Evolutionary conservation across 2,797 vertebrate genomes (phyloP), one percentile per base, ranked within the genome.

Genomic region (Tauraco hartlaubi): DNA sequence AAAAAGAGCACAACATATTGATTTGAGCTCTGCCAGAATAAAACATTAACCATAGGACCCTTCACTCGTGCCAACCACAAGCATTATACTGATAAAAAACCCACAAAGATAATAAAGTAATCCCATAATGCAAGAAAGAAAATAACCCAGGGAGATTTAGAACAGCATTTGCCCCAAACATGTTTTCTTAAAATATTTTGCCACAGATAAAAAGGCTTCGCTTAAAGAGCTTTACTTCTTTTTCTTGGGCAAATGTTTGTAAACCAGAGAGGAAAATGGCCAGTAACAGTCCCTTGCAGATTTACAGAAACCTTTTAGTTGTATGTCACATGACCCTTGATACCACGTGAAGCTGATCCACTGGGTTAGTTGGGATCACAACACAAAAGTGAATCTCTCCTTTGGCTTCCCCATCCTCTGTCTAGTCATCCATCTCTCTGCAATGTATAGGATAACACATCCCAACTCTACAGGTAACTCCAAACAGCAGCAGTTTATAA

Each of bases 11-110:
- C 54, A 86, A 63, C 9, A 0, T 77, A 95, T 93, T 91, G 92
- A 95, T 95, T 77, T 75, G 76, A 80, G 71, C 51, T 94, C 90
- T 93, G 44, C 64, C 71, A 92, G 80, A 92, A 92, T 92, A 92
- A 97, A 96, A 94, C 83, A 95, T 85, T 94, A 77, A 90, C 55
- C 15, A 55, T 55, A 90, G 61, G 52, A 68, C 73, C 90, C 78
- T 95, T 94, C 25, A 78, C 56, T 93, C 83, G 67, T 51, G 88
- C 21, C 56, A 90, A 28, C 61, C 73, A 80, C 64, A 79, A 79
- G 14, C 23, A 56, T 64, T 85, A 69, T 41, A 85, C 78, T 61
- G 80, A 94, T 73, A 55, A 95, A 96, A 96, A 94, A 55, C 0
- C 11, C 58, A 76, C 23, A 18, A 90, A 85, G 41, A 75, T 41